Conservation (phyloP, 2,888 invertebrate genomes). For the Oegoconia quadripuncta region DNA sequence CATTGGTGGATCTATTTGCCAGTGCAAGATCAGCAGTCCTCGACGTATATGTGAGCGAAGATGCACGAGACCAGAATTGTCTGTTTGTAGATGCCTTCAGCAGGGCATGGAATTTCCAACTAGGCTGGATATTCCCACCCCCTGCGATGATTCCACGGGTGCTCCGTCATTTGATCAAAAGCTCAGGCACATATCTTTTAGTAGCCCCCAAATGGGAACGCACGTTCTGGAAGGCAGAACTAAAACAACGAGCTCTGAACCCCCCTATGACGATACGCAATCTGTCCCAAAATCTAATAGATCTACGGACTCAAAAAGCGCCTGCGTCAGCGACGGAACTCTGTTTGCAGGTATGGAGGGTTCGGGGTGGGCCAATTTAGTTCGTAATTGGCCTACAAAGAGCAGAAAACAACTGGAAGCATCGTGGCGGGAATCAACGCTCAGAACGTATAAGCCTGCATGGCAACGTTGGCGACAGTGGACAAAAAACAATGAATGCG, state of each 20-base stretch:
- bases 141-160: constrained; percentile 8
- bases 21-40: constrained; percentile 5
- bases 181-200: neutral
- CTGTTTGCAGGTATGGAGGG: constrained; percentile 12
- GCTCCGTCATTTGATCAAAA: constrained; percentile 6
- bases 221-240: constrained; percentile 1
- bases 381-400: neutral
- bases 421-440: constrained; percentile 12
- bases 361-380: constrained; percentile 9
- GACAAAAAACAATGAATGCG: constrained; percentile 2
- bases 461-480: constrained; percentile 6
- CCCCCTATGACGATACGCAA: constrained; percentile 7
- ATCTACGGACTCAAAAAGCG: constrained; percentile 2
- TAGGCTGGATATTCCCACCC: constrained; percentile 5
- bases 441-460: constrained; percentile 12
- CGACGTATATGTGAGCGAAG: constrained; percentile 5
- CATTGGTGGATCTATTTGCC: constrained; percentile 10
- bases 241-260: neutral
- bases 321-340: constrained; percentile 5
- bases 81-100: constrained; percentile 9
- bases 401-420: neutral
- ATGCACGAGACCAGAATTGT: constrained; percentile 1
- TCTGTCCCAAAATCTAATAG: constrained; percentile 3
- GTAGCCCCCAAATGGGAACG: neutral
- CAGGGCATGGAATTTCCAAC: constrained; percentile 6